phyloP scores from a whole-genome alignment of 2,888 invertebrate species.

The Entomobrya multifasciata region DNA sequence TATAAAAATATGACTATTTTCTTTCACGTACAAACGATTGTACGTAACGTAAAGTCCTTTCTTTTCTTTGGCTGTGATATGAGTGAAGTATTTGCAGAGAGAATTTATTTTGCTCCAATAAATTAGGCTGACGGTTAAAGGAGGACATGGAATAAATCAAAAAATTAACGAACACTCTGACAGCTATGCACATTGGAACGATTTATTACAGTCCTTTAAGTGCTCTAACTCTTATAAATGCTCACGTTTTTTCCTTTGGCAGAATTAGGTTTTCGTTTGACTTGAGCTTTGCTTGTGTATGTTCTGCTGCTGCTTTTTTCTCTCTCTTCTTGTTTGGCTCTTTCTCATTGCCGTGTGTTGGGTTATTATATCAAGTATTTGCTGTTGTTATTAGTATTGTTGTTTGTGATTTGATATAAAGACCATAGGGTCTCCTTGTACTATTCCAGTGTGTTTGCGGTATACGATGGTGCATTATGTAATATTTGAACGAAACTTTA shows the following conservation, averaged over 20 bases:
- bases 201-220: constrained; percentile 72
- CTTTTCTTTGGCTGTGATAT: too few relatives aligned
- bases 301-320: too few relatives aligned
- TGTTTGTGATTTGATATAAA: background rate
- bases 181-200: constrained; percentile 72
- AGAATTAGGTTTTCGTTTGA: constrained; percentile 65
- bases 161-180: constrained; percentile 72
- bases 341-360: constrained; percentile 42
- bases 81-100: constrained; percentile 60
- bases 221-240: constrained; percentile 69
- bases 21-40: too few relatives aligned
- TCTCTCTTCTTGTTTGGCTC: constrained; percentile 34
- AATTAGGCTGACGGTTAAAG: constrained; percentile 71
- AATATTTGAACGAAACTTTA: background rate
- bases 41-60: too few relatives aligned
- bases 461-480: too few relatives aligned
- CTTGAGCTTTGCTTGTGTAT: too few relatives aligned
- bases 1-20: too few relatives aligned
- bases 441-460: background rate
- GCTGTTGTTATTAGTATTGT: constrained; percentile 59
- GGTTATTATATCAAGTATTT: constrained; percentile 47
- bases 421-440: constrained; percentile 37
- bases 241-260: constrained; percentile 64
- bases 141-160: constrained; percentile 72
- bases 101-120: constrained; percentile 71